Evolutionary conservation across 2,113 vertebrate genomes (phyloP).

Genomic region (Falcunculus frontatus): DNA sequence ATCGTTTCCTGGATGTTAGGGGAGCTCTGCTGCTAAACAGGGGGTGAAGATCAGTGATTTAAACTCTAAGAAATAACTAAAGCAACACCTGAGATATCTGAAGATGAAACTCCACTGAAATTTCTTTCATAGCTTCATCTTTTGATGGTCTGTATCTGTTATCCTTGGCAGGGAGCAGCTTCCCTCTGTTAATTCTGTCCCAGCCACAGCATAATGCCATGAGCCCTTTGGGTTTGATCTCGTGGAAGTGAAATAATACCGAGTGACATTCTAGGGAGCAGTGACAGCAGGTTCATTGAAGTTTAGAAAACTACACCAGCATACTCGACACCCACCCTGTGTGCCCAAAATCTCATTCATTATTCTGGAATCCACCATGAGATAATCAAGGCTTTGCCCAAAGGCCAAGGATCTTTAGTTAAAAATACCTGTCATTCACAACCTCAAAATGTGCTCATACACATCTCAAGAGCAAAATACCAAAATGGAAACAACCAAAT

Average conservation of each 20-base stretch:
- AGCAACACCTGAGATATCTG: not conserved
- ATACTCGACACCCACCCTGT: not conserved
- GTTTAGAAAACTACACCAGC: not conserved
- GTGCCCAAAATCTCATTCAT: not conserved
- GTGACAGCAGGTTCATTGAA: not conserved
- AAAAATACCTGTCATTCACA: not conserved
- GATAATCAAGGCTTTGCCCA: not conserved
- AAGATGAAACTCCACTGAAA: not conserved
- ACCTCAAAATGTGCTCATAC: not conserved
- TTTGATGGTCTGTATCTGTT: not conserved
- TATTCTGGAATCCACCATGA: not conserved
- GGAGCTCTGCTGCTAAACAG: not conserved
- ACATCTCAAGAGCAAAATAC: not conserved
- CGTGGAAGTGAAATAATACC: not conserved
- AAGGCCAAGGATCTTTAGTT: not conserved
- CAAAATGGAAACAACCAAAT: not conserved
- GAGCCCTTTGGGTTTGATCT: not conserved
- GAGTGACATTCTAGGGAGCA: not conserved
- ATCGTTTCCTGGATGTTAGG: not conserved
- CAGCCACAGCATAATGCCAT: not conserved
- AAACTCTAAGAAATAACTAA: not conserved
- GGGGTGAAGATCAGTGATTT: not conserved
- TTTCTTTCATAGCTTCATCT: not conserved
- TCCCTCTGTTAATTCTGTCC: not conserved
- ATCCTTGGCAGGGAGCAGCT: not conserved